Base-by-base conservation (phyloP, 53 echinoderm and acorn worm species). In the Patiria pectinifera region DNA sequence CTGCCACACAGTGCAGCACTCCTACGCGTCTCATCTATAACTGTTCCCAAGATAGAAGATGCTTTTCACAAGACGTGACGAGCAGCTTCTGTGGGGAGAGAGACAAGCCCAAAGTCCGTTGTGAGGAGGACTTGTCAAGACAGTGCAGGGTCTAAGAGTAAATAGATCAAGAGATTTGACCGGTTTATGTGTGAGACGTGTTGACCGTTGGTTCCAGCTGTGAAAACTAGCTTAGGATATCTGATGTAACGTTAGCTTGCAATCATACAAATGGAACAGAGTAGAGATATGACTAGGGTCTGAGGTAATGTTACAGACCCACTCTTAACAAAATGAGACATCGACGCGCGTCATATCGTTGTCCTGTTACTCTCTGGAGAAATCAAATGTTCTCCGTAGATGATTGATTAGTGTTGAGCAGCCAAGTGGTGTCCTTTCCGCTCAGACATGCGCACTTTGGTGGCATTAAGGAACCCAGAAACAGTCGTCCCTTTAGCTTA, bases 201-300 rank as follows among this genome's bases (percentile, higher is more conserved):
- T 79, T n/a, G 45, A 47, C 80, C 47, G 45, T 79, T 79, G 19
- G 18, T 11, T 47, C 80, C 80, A 79, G 48, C 80, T 79, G 80
- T 18, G 45, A 79, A 79, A 45, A 79, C 47, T 44, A 45, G 19
- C 80, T 15, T 3, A 43, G 80, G 12, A 79, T 46, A 16, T 45
- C 80, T 23, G 22, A 14, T 47, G 25, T 23, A 76, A 79, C 11
- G 19, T 3, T 45, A 79, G 24, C 74, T 13, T 79, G 45, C 45
- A 66, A 66, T 66, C 66, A 16, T 66, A 16, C 66, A 66, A 18
- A 66, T 66, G 14, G 15, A 66, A 18, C 66, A 66, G 66, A 15
- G 15, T 7, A 66, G 12, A 15, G 14, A 66, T 18, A 66, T 66
- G 66, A 66, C 3, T 16, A 66, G 19, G 15, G 12, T 66, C 66